These are phyloP conservation scores for Drosophila suboccidentalis DNA, from an alignment of 2,888 invertebrate species.

Conservation along the genomic window DNA sequence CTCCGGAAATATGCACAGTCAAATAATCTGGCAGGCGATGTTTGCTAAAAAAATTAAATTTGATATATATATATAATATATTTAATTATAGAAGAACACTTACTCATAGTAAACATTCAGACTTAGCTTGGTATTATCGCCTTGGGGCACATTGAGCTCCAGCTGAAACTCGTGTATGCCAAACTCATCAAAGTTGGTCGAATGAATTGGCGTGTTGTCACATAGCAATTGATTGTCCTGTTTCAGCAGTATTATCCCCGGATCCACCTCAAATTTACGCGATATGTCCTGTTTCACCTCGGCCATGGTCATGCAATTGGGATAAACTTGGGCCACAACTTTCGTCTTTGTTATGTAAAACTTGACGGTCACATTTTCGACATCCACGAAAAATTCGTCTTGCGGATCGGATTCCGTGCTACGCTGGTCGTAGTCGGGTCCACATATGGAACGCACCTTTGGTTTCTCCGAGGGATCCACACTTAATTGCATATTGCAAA, in stretches of 20 bases:
- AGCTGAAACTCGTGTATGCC: slow-evolving; percentile 83
- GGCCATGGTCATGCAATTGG: slow-evolving; percentile 86
- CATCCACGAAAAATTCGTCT: slow-evolving; percentile 42
- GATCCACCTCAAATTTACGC: slow-evolving; percentile 87
- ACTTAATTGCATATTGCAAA: slow-evolving; percentile 61
- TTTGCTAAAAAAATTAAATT: slow-evolving; percentile 70
- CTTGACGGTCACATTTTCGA: slow-evolving; percentile 85
- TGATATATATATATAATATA: background rate
- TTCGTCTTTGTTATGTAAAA: slow-evolving; percentile 82
- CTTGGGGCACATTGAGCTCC: slow-evolving; percentile 45
- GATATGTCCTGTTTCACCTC: slow-evolving; percentile 88
- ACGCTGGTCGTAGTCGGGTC: slow-evolving; percentile 21
- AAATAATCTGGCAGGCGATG: slow-evolving; percentile 87
- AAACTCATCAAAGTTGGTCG: slow-evolving; percentile 81
- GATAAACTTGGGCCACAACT: slow-evolving; percentile 84
- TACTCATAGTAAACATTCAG: slow-evolving; percentile 85
- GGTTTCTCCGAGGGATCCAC: slow-evolving; percentile 49
- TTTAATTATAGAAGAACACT: slow-evolving; percentile 31
- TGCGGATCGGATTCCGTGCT: slow-evolving; percentile 52
- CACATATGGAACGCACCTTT: slow-evolving; percentile 40
- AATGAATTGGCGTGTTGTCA: slow-evolving; percentile 73
- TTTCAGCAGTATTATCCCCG: slow-evolving; percentile 86
- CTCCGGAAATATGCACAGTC: slow-evolving; percentile 86
- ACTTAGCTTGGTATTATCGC: slow-evolving; percentile 67
- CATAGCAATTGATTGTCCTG: slow-evolving; percentile 85